Conservation (phyloP, 2,113 vertebrate species). For the Rattus rattus region DNA sequence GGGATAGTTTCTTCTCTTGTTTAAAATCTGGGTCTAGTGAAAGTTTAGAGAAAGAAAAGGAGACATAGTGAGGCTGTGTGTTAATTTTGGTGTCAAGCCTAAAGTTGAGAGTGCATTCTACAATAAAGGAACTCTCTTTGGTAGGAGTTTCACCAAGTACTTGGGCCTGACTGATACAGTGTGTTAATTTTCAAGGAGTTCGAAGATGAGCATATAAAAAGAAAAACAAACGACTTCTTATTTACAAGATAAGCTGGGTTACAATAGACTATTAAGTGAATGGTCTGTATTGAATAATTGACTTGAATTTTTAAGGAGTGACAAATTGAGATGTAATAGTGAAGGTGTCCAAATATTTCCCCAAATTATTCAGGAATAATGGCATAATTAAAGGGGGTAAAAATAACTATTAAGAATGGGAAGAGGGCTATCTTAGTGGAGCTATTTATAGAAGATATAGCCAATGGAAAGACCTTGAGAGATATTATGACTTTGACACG, state of each 20-base stretch:
- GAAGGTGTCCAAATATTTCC: not conserved
- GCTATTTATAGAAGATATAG: not conserved
- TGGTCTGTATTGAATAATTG: constrained; percentile 13
- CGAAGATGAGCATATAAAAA: constrained; percentile 5
- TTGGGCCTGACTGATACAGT: not conserved
- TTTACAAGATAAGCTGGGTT: constrained; percentile 7
- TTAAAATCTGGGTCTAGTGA: not conserved
- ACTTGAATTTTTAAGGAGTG: not conserved
- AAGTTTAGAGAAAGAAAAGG: not conserved
- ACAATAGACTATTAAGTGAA: not conserved
- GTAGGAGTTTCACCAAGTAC: not conserved
- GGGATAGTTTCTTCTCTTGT: not conserved
- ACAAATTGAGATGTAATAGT: not conserved
- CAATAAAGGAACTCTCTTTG: not conserved
- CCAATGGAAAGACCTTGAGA: not conserved
- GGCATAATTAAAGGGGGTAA: not conserved
- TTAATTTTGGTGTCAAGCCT: constrained; percentile 23
- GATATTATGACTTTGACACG: not conserved
- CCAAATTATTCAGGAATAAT: not conserved
- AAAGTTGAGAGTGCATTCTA: not conserved
- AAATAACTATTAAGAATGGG: not conserved
- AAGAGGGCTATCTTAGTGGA: not conserved
- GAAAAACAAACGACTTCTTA: not conserved
- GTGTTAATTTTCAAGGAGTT: not conserved
- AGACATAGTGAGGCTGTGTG: not conserved